Conservation (phyloP, 2,797 vertebrate species). For the Euphonia xanthogaster region DNA sequence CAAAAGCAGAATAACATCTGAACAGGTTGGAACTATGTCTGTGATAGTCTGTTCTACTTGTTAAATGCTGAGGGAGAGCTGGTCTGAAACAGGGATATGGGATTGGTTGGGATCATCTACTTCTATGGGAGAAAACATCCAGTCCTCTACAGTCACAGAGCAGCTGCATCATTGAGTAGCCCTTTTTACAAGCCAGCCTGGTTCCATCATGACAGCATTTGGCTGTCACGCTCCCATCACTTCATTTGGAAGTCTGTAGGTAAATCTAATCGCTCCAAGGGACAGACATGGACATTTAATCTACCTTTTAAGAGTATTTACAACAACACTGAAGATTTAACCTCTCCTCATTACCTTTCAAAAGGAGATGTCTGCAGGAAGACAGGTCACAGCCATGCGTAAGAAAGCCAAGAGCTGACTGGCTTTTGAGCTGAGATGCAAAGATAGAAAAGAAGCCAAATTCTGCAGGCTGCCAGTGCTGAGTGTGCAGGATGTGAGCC, state of each 20-base stretch:
- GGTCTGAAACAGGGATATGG: background rate
- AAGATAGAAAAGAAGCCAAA: background rate
- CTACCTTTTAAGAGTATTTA: conserved; percentile 13
- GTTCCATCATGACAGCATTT: background rate
- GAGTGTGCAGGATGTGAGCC: background rate
- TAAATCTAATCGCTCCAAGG: background rate
- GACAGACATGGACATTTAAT: background rate
- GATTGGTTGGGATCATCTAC: background rate
- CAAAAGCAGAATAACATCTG: conserved; percentile 54
- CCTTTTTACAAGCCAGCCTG: background rate
- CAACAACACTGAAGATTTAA: background rate
- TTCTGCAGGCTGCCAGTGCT: background rate
- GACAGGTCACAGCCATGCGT: background rate
- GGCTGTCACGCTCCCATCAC: background rate
- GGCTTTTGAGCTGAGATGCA: background rate
- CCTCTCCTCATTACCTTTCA: background rate
- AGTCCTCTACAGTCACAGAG: background rate
- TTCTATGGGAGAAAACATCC: background rate
- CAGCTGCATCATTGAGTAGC: background rate
- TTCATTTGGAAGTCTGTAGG: conserved; percentile 15
- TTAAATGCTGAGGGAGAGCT: background rate
- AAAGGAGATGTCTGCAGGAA: background rate
- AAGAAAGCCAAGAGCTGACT: background rate
- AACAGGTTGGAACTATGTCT: conserved; percentile 41
- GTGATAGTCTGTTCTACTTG: background rate